Conservation (phyloP, 1,140 invertebrate species). For the Calephelis virginiensis region DNA sequence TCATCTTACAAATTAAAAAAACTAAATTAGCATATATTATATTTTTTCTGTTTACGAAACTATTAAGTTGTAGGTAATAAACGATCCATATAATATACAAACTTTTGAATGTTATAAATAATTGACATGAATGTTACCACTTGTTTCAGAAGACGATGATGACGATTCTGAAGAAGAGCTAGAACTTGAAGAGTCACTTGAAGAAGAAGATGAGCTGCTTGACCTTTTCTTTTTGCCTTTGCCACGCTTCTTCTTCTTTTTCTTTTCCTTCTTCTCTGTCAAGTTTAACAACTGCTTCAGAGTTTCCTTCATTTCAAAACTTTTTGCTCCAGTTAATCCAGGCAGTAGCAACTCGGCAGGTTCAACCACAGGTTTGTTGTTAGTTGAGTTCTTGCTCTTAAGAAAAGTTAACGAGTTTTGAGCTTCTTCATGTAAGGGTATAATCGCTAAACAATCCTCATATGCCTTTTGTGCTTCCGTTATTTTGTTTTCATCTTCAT, state of each 20-base stretch:
- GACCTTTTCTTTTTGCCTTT: conserved; percentile 84
- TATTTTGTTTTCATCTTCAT: conserved; percentile 90
- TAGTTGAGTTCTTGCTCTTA: conserved; percentile 81
- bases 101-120: no score
- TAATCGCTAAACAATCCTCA: conserved; percentile 88
- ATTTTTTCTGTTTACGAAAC: no score
- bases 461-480: conserved; percentile 92
- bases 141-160: conserved; percentile 79
- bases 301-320: conserved; percentile 82
- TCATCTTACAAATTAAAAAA: no score
- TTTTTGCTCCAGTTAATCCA: conserved; percentile 74
- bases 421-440: conserved; percentile 91
- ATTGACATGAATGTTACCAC: conserved; percentile 48
- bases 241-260: conserved; percentile 86
- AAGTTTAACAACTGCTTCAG: conserved; percentile 81
- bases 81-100: no score
- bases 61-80: no score
- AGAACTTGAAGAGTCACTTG: conserved; percentile 82
- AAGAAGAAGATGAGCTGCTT: conserved; percentile 83
- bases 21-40: no score
- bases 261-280: conserved; percentile 82
- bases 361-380: conserved; percentile 79
- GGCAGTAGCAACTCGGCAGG: conserved; percentile 80
- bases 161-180: conserved; percentile 82
- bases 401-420: conserved; percentile 88